phyloP scores from a whole-genome alignment of 2,888 invertebrate species.

The Thera britannica region DNA sequence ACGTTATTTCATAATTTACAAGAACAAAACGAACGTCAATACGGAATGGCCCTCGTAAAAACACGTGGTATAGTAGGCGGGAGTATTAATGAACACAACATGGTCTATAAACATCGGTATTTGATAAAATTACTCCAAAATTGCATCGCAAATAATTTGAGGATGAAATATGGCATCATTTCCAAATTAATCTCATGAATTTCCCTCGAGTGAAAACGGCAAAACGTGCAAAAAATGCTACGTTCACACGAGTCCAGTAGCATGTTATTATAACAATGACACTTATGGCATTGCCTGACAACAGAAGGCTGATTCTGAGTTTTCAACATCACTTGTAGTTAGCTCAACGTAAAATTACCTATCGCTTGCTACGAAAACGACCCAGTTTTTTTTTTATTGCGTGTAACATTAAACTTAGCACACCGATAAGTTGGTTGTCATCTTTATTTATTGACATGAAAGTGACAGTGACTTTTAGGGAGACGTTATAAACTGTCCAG shows the following conservation, averaged over 20 bases:
- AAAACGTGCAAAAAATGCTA: constrained; percentile 35
- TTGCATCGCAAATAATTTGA: constrained; percentile 32
- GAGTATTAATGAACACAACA: constrained; percentile 1
- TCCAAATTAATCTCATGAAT: constrained; percentile 36
- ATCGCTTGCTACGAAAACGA: too few species aligned
- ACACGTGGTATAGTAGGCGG: neutral
- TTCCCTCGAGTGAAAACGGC: constrained; percentile 37
- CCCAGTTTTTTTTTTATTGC: too few species aligned
- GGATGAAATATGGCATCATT: constrained; percentile 36
- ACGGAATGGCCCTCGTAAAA: neutral
- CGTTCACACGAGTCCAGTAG: constrained; percentile 42
- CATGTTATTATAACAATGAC: neutral
- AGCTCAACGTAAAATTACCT: too few species aligned
- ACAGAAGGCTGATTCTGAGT: too few species aligned
- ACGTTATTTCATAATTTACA: neutral
- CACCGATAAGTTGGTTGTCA: too few species aligned
- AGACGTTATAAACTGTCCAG: too few species aligned
- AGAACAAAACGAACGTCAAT: neutral
- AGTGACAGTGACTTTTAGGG: too few species aligned
- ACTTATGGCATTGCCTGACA: neutral
- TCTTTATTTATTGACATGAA: too few species aligned
- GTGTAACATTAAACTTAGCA: too few species aligned
- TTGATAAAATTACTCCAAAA: constrained; percentile 31
- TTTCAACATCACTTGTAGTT: too few species aligned
- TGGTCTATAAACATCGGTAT: constrained; percentile 16